A percentile compares a stretch with the other conserved stretches of the same genome.
Evolutionary conservation across 92 coral and sea anemone genomes (phyloP).

Genomic region (Virgularia gustaviana): DNA sequence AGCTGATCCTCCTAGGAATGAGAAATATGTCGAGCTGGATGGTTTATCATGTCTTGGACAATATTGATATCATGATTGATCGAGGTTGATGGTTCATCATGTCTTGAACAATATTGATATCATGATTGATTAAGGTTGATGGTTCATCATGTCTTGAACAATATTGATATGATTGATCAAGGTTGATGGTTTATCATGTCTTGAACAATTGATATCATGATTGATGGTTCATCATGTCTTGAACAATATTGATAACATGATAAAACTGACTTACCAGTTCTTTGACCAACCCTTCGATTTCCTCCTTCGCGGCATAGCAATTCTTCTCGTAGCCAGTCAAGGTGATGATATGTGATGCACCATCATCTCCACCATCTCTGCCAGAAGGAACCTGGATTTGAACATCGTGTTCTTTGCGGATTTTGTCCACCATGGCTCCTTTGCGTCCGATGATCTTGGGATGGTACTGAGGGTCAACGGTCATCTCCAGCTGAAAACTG

Average conservation of each 20-base stretch:
- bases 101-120: too few species aligned
- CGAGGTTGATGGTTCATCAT: not conserved
- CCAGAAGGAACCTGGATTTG: slow-evolving; percentile 82
- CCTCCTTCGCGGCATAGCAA: slow-evolving; percentile 85
- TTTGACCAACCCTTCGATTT: slow-evolving; percentile 72
- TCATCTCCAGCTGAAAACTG: slow-evolving; percentile 71
- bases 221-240: too few species aligned
- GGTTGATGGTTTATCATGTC: too few species aligned
- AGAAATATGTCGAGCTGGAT: too few species aligned
- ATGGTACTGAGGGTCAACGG: slow-evolving; percentile 67
- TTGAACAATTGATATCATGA: not conserved
- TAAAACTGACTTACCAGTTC: slow-evolving; percentile 94
- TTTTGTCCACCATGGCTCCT: slow-evolving; percentile 80
- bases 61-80: too few species aligned
- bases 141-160: too few species aligned
- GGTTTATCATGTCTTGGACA: too few species aligned
- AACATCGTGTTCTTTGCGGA: slow-evolving; percentile 81
- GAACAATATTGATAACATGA: too few species aligned
- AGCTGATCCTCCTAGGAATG: slow-evolving; percentile 89
- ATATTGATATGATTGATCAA: too few species aligned
- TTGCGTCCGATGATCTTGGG: slow-evolving; percentile 97
- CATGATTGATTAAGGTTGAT: too few species aligned
- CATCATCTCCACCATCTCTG: slow-evolving; percentile 48
- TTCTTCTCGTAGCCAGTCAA: slow-evolving; percentile 92
- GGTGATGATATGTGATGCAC: slow-evolving; percentile 58